A percentile compares a stretch with the other conserved stretches of the same genome.
phyloP scores from a whole-genome alignment of 2,113 vertebrate genomes.

The Pionites leucogaster region DNA sequence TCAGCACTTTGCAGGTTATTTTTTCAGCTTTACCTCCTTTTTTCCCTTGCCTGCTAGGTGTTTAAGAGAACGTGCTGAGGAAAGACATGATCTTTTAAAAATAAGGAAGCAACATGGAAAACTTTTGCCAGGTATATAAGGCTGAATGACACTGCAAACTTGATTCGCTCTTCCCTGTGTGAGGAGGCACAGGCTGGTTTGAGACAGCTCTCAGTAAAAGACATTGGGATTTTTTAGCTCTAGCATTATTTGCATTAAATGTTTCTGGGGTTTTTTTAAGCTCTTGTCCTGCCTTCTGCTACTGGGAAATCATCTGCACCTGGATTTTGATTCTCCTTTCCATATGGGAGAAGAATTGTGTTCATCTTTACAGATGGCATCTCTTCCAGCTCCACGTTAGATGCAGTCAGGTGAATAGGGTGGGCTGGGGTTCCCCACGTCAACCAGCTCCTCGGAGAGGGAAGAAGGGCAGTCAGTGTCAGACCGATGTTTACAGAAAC shows the following conservation, averaged over 20 bases:
- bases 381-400: background rate
- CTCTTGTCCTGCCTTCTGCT: background rate
- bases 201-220: background rate
- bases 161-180: background rate
- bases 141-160: background rate
- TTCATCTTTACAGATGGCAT: background rate
- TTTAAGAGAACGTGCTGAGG: background rate
- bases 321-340: background rate
- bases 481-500: background rate
- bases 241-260: background rate
- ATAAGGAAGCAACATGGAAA: background rate
- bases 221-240: background rate
- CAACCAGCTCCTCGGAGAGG: fast-evolving
- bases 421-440: background rate
- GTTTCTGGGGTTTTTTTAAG: background rate
- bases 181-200: background rate
- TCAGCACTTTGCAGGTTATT: background rate
- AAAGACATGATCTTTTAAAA: background rate
- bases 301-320: background rate
- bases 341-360: background rate
- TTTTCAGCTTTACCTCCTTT: background rate
- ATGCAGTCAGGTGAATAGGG: background rate
- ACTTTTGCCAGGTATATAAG: background rate
- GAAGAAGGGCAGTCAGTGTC: background rate
- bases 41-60: background rate